Base-by-base conservation (phyloP, 2,113 vertebrate species). In the Elgaria multicarinata region DNA sequence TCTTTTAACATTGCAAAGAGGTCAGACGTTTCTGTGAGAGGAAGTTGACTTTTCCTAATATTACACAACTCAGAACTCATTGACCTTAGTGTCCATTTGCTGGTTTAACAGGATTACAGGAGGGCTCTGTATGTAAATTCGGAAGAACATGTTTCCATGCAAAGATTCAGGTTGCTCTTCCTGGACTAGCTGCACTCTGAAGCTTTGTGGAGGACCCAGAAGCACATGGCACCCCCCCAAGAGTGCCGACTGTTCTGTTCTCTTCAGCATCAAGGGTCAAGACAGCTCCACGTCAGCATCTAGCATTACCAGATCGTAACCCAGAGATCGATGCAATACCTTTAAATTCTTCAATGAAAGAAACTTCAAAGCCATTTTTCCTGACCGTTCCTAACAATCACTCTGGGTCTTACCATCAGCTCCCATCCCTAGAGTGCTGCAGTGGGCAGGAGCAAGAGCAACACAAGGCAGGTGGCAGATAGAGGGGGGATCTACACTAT, bases 1-100 rank as follows among this genome's bases (percentile, higher is more conserved):
- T n/a, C n/a, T 20, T 33, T 44, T 53, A 12, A 28, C 66, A 74
- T 36, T 83, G 66, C 77, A 93, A 93, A 93, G 88, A 77, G 2
- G 1, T 18, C 18, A 91, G 67, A 58, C 31, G 80, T 81, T 26
- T 93, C 82, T 39, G 74, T 88, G 36, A 85, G 86, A 36, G 46
- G 26, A 0, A 1, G 6, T 36, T 44, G 39, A 83, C 66, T 81
- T 67, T 83, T 87, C 31, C 62, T 58, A 78, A 78, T 46, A 78
- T 44, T 46, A 66, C 18, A 42, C 72, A 64, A 58, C 39, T 33
- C 62, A 31, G 26, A 10, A 74, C 8, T 4, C 24, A 1, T 44
- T 77, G 31, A 64, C 14, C 28, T 83, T 33, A 7, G 2, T 87
- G 44, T 26, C 31, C n/a, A 14, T 66, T 67, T 66, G 42, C 50